phyloP scores from a whole-genome alignment of 2,113 vertebrate genomes.

The Megaceryle torquata region DNA sequence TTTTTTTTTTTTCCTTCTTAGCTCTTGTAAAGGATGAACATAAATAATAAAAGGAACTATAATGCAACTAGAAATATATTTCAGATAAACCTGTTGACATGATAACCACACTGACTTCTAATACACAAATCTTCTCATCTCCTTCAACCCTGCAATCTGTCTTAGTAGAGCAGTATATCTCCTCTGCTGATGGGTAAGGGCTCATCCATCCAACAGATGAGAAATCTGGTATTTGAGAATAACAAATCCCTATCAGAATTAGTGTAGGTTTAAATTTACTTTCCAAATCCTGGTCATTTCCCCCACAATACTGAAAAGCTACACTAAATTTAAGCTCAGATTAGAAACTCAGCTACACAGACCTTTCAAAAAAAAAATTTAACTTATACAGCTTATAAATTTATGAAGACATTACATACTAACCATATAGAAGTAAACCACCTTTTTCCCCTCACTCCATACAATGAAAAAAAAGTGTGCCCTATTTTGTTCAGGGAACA shows the following conservation, averaged over 20 bases:
- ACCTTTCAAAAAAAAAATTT: not conserved
- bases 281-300: not conserved
- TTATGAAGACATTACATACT: not conserved
- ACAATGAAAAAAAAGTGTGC: not conserved
- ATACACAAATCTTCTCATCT: not conserved
- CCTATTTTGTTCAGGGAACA: not conserved
- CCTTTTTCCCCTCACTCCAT: not conserved
- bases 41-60: not conserved
- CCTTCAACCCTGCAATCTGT: not conserved
- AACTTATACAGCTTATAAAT: not conserved
- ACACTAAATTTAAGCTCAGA: not conserved
- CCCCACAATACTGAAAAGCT: not conserved
- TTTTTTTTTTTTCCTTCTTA: not conserved
- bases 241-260: not conserved
- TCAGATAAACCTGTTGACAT: not conserved
- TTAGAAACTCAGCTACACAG: not conserved
- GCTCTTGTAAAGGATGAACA: not conserved
- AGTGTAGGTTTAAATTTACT: not conserved
- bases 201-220: not conserved
- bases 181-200: not conserved
- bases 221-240: not conserved
- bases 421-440: not conserved
- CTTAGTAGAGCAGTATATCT: not conserved
- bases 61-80: not conserved
- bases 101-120: not conserved